Percentiles rank a stretch among this genome's conserved stretches.
These are phyloP conservation scores for Shargacucullia verbasci DNA, from an alignment of 2,888 invertebrate genomes.

Conservation along the genomic window DNA sequence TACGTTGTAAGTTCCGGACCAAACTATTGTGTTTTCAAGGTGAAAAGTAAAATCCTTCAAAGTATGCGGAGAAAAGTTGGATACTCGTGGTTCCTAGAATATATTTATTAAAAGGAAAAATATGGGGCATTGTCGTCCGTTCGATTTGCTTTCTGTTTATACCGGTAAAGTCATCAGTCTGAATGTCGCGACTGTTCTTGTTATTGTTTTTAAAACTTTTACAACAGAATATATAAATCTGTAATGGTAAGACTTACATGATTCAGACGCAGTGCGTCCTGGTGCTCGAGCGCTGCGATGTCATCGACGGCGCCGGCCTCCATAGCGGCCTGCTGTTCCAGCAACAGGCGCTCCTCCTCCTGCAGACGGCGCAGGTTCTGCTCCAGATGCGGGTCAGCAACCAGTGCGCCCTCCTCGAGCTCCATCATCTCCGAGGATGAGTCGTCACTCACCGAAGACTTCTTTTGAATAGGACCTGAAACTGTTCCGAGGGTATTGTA, in stretches of 20 bases:
- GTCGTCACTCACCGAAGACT: slow-evolving; percentile 94
- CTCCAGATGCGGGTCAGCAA: slow-evolving; percentile 85
- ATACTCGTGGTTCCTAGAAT: no score
- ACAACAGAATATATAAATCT: no score
- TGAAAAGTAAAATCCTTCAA: no score
- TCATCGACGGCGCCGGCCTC: slow-evolving; percentile 83
- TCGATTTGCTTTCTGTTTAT: no score
- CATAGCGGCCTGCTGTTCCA: slow-evolving; percentile 93
- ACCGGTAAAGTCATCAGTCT: no score
- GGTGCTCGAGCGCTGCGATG: slow-evolving; percentile 78
- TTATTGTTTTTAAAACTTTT: no score
- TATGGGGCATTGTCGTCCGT: no score
- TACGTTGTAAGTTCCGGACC: no score
- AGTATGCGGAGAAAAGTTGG: no score
- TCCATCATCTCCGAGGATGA: slow-evolving; percentile 97
- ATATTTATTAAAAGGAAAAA: no score
- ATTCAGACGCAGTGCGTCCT: slow-evolving; percentile 79
- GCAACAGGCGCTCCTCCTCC: slow-evolving; percentile 92
- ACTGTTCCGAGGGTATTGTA: slow-evolving; percentile 62
- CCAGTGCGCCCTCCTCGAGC: slow-evolving; percentile 95
- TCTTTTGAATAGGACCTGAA: slow-evolving; percentile 96
- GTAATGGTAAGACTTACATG: slow-evolving; percentile 65
- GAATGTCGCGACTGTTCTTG: neutral
- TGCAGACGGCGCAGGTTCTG: slow-evolving; percentile 83
- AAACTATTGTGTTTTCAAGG: no score